These are phyloP conservation scores for Andrena haemorrhoa DNA, from an alignment of 2,888 invertebrate genomes.

Conservation along the genomic window DNA sequence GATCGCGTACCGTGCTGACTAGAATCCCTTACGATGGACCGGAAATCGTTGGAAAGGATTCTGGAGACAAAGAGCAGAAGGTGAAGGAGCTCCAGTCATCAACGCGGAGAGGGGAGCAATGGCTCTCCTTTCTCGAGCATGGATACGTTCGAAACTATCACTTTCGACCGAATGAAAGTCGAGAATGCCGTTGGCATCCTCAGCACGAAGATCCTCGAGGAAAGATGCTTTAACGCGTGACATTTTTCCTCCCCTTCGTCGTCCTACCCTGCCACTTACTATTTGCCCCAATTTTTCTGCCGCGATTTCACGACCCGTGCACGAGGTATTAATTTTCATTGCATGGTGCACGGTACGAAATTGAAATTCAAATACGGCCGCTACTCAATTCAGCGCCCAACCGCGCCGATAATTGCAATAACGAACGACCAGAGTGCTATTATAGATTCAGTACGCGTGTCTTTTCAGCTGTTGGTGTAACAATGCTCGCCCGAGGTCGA, in stretches of 20 bases:
- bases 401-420: slow-evolving; percentile 31
- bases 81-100: slow-evolving; percentile 45
- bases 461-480: slow-evolving; percentile 50
- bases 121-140: slow-evolving; percentile 82
- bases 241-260: not conserved
- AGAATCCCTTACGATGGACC: slow-evolving; percentile 14
- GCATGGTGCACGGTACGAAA: no score
- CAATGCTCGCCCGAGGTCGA: slow-evolving; percentile 56
- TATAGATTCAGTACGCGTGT: slow-evolving; percentile 73
- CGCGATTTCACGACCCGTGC: not conserved
- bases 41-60: slow-evolving; percentile 62
- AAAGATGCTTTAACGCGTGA: slow-evolving; percentile 34
- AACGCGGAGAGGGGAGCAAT: slow-evolving; percentile 66
- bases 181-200: slow-evolving; percentile 72
- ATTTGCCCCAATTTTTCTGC: not conserved
- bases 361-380: slow-evolving; percentile 12
- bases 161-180: slow-evolving; percentile 84
- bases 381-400: not conserved
- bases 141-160: slow-evolving; percentile 83
- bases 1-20: not conserved
- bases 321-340: not conserved
- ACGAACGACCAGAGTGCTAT: slow-evolving; percentile 32
- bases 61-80: slow-evolving; percentile 57
- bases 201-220: slow-evolving; percentile 41
- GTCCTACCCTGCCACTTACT: not conserved